Base-by-base conservation (phyloP, 2,113 vertebrate species). In the Prinia subflava region DNA sequence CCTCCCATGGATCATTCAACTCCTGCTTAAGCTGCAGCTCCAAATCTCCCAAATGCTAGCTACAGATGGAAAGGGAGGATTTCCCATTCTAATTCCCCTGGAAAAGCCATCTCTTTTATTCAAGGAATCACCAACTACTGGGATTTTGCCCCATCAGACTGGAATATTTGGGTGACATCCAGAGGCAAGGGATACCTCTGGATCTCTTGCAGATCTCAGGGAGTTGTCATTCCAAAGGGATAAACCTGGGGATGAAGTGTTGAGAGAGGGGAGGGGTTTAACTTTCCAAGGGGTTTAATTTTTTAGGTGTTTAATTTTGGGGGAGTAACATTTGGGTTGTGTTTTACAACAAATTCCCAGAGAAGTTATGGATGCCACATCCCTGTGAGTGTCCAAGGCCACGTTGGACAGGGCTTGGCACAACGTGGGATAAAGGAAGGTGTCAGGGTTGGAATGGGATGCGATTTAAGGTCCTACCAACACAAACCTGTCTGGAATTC, bases 111-210 rank as follows among this genome's bases (percentile, higher is more conserved):
- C 15, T 52, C 28, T 73, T 31, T 50, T 10, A 10, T 11, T 24
- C 33, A 28, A 0, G 0, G 1, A 21, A 10, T 20, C 41, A 14
- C 24, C 37, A 47, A 41, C 1, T 10, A 5, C 24, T 13, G 15
- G 44, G 44, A 80, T 81, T 56, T 82, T 12, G 37, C 23, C 63
- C 41, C 56, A 21, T 12, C 19, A 1, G 57, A 24, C 19, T 15
- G 53, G 69, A 50, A 25, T 39, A 16, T 73, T 63, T 15, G 55
- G 39, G 60, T 50, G 83, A 65, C 59, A 49, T 41, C 83, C 71
- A 71, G 49, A 76, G 49, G 57, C 33, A 47, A 85, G 37, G 86
- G 62, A 56, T 52, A 30, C 30, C 44, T 84, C 67, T 28, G 82
- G 47, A 64, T 56, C 14, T 56, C 52, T 33, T 8, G 7, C 2